Percentiles rank a stretch among this genome's conserved stretches.
These are phyloP conservation scores for Nymphalis polychloros DNA, from an alignment of 2,888 invertebrate species.

Conservation along the genomic window DNA sequence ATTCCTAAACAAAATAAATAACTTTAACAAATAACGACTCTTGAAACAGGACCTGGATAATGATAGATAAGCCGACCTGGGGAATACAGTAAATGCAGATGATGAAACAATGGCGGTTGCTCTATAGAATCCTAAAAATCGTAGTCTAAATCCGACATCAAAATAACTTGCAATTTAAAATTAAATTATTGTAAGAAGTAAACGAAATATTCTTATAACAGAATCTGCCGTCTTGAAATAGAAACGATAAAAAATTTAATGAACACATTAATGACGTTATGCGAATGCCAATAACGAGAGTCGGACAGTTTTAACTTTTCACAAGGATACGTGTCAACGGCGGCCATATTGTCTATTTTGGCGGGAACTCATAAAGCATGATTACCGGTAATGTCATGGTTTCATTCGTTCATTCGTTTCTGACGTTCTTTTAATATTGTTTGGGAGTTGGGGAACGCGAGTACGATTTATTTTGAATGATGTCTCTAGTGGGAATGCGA, in stretches of 20 bases:
- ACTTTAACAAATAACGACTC: too few species aligned
- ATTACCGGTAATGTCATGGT: conserved; percentile 71
- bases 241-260: conserved; percentile 40
- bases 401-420: conserved; percentile 48
- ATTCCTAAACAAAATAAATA: conserved; percentile 16
- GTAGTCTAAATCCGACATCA: conserved; percentile 26
- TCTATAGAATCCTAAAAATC: conserved; percentile 13
- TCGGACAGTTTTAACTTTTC: conserved; percentile 65
- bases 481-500: conserved; percentile 23
- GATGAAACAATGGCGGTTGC: neutral
- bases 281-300: conserved; percentile 15
- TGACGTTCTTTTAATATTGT: conserved; percentile 51
- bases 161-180: conserved; percentile 35
- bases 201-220: conserved; percentile 33
- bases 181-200: conserved; percentile 34
- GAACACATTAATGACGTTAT: conserved; percentile 31
- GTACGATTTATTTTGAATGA: conserved; percentile 35
- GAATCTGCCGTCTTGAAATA: conserved; percentile 38
- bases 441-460: conserved; percentile 36
- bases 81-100: too few species aligned
- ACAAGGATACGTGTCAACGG: conserved; percentile 64
- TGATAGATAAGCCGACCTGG: too few species aligned
- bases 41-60: too few species aligned
- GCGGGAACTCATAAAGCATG: conserved; percentile 73
- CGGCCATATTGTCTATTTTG: conserved; percentile 63